These are phyloP conservation scores for Poeciliopsis infans DNA, from an alignment of 2,797 vertebrate genomes.

Conservation along the genomic window DNA sequence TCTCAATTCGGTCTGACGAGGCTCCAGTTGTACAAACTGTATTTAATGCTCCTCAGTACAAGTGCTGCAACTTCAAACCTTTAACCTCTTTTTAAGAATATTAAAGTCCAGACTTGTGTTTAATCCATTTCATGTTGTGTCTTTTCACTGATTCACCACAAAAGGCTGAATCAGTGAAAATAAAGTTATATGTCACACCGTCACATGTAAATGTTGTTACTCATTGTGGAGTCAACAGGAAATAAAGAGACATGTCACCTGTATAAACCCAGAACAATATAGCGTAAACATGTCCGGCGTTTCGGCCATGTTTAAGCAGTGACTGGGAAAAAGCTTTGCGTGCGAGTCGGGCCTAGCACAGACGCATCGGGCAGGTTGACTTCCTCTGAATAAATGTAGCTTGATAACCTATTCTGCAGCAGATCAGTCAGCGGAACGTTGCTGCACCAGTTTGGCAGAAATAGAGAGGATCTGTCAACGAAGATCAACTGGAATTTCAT, in stretches of 20 bases:
- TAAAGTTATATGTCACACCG: no score
- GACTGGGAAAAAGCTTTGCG: background rate
- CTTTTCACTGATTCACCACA: background rate
- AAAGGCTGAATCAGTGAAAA: background rate
- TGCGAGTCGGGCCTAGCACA: background rate
- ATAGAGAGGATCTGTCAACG: background rate
- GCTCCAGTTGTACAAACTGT: background rate
- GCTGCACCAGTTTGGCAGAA: background rate
- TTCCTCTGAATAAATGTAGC: background rate
- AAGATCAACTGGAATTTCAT: background rate
- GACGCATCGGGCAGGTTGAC: no score
- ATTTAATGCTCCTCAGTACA: background rate
- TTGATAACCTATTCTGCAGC: background rate
- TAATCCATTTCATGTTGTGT: background rate
- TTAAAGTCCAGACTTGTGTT: background rate
- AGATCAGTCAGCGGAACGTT: conserved; percentile 12
- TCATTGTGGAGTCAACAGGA: background rate
- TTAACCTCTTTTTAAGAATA: background rate
- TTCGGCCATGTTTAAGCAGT: background rate
- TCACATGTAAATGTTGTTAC: background rate
- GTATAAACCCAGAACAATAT: background rate
- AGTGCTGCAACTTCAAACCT: background rate
- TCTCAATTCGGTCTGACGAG: background rate
- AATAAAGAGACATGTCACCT: background rate
- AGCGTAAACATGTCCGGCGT: background rate